Evolutionary conservation across 2,888 invertebrate genomes (phyloP).

Genomic region (Lycia hirtaria): DNA sequence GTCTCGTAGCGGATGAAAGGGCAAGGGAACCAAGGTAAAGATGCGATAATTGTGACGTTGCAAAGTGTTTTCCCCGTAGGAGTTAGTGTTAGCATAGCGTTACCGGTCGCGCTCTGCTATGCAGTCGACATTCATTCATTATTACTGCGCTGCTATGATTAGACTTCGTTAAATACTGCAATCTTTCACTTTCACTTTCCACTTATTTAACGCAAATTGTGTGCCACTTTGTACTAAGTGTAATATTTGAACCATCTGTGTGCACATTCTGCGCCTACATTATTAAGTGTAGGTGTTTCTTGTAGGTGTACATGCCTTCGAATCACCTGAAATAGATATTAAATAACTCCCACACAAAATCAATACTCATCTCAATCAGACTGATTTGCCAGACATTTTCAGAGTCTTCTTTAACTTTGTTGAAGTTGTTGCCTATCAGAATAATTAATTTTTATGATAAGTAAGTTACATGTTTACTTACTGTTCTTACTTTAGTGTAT

Average conservation of each 20-base stretch:
- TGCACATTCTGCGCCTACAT: constrained; percentile 29
- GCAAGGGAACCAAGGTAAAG: constrained; percentile 93
- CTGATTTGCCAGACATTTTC: constrained; percentile 9
- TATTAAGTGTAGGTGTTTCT: constrained; percentile 37
- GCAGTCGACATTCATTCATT: constrained; percentile 57
- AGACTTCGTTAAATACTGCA: constrained; percentile 53
- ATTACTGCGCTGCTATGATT: constrained; percentile 54
- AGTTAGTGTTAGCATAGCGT: constrained; percentile 67
- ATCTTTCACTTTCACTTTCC: constrained; percentile 61
- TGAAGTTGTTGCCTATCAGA: neutral
- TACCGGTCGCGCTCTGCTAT: constrained; percentile 80
- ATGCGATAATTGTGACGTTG: constrained; percentile 78
- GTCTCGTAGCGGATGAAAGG: constrained; percentile 92
- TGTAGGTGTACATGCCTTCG: constrained; percentile 25
- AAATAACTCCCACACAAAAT: constrained; percentile 53
- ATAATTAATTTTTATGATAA: constrained; percentile 12
- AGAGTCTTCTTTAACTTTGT: neutral
- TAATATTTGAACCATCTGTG: constrained; percentile 14
- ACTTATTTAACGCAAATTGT: constrained; percentile 44
- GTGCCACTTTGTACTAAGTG: constrained; percentile 7
- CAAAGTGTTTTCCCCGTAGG: constrained; percentile 74
- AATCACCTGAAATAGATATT: constrained; percentile 41
- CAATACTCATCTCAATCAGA: constrained; percentile 41
- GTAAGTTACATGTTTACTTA: constrained; percentile 17
- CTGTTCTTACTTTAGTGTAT: neutral